These are phyloP conservation scores for Mercenaria mercenaria DNA, from an alignment of 1,140 invertebrate species.

Conservation along the genomic window DNA sequence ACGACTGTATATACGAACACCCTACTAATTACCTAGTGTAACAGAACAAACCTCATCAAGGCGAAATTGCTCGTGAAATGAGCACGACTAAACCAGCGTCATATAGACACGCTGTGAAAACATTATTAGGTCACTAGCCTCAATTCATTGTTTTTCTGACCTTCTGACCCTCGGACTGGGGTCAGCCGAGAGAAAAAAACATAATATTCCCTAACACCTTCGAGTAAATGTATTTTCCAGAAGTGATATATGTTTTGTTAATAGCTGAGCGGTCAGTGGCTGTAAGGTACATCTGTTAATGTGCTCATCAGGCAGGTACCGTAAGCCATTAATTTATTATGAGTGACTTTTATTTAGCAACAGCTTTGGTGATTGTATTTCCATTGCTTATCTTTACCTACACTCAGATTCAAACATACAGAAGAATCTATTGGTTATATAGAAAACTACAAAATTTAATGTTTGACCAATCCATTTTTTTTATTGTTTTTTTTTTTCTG, in stretches of 20 bases:
- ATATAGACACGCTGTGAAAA: constrained; percentile 21
- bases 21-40: too few relatives aligned
- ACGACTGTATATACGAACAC: too few relatives aligned
- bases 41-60: too few relatives aligned
- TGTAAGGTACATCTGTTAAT: background rate
- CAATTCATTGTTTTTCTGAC: background rate
- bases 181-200: constrained; percentile 5
- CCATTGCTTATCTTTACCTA: too few relatives aligned
- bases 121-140: constrained; percentile 45
- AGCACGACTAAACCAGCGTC: background rate
- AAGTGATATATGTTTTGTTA: constrained; percentile 5
- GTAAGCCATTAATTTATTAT: background rate
- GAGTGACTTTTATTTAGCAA: constrained; percentile 15
- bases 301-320: background rate
- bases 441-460: too few relatives aligned
- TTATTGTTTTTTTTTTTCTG: too few relatives aligned
- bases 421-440: too few relatives aligned
- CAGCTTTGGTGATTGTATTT: background rate
- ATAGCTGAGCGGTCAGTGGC: constrained; percentile 31
- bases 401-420: too few relatives aligned
- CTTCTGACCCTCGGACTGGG: constrained; percentile 32
- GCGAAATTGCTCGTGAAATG: constrained; percentile 50
- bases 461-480: too few relatives aligned
- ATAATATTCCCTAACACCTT: constrained; percentile 24
- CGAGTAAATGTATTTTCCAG: constrained; percentile 24